phyloP scores from a whole-genome alignment of 2,113 vertebrate species.

The Elephantulus edwardii region DNA sequence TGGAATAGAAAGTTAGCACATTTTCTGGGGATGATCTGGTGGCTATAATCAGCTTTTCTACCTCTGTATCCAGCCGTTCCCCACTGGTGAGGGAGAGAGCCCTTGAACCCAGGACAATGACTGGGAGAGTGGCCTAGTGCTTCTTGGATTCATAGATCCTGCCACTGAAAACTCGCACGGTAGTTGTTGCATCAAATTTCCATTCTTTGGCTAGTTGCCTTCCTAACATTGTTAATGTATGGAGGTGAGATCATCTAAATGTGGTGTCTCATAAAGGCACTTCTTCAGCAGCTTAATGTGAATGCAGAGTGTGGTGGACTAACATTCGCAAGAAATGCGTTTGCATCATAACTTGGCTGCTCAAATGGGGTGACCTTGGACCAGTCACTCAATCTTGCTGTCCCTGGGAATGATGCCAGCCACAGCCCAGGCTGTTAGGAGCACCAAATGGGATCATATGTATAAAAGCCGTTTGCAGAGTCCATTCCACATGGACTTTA shows the following conservation, averaged over 20 bases:
- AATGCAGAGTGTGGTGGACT: not conserved
- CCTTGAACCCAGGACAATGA: not conserved
- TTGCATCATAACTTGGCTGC: not conserved
- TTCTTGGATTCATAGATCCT: not conserved
- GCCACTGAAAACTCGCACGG: not conserved
- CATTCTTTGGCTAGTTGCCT: not conserved
- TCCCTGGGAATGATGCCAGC: not conserved
- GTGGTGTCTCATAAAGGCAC: constrained; percentile 19
- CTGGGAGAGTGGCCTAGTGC: not conserved
- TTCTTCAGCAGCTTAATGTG: not conserved
- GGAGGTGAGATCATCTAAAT: constrained; percentile 58
- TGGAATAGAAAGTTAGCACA: not conserved
- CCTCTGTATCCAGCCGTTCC: too few species aligned
- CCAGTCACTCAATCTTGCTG: not conserved
- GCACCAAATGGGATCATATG: not conserved
- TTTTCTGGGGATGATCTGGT: not conserved
- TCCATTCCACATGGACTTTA: constrained; percentile 19
- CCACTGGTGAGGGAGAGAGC: not conserved
- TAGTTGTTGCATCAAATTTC: not conserved
- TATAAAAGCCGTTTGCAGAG: not conserved
- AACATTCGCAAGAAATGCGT: not conserved
- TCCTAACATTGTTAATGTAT: constrained; percentile 35
- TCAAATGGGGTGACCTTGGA: constrained; percentile 6
- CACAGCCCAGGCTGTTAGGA: not conserved
- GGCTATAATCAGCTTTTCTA: not conserved